A percentile compares a stretch with the other conserved stretches of the same genome.
These are phyloP conservation scores for Pantherophis guttatus DNA, from an alignment of 2,113 vertebrate genomes.

Conservation along the genomic window DNA sequence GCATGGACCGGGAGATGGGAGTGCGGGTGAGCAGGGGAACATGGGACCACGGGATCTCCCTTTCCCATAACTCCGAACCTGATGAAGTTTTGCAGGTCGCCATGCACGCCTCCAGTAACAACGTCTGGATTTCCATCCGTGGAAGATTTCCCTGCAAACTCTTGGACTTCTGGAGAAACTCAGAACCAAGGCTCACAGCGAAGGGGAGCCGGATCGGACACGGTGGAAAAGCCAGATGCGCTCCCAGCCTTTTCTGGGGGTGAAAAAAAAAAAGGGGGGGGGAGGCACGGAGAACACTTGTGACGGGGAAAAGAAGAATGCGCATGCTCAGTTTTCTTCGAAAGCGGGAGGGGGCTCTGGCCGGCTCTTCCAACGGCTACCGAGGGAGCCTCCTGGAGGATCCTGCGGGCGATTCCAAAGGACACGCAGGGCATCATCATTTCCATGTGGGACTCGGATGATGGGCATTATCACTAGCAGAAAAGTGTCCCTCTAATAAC, in stretches of 20 bases:
- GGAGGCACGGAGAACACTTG: too few species aligned
- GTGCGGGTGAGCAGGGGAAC: not conserved
- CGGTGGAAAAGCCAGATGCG: too few species aligned
- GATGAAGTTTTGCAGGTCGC: not conserved
- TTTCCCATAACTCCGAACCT: not conserved
- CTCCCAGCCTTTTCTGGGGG: too few species aligned
- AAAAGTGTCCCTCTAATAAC: not conserved
- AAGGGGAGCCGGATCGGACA: too few species aligned
- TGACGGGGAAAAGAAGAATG: not conserved
- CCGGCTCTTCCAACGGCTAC: not conserved
- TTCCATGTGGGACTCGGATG: not conserved
- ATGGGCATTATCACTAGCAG: not conserved
- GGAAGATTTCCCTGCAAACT: too few species aligned
- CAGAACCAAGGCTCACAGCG: too few species aligned
- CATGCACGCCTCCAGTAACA: not conserved
- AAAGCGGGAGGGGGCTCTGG: not conserved
- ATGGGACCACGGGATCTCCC: not conserved
- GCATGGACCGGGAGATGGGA: not conserved
- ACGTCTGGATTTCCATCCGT: not conserved
- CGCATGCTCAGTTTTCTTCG: not conserved
- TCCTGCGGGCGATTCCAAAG: not conserved
- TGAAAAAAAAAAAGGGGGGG: too few species aligned
- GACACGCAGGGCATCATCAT: not conserved
- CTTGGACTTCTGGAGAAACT: too few species aligned
- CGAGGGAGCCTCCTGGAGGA: not conserved